These are phyloP conservation scores for Cryptomyrus ogoouensis DNA, from an alignment of 2,113 vertebrate species.

Conservation along the genomic window DNA sequence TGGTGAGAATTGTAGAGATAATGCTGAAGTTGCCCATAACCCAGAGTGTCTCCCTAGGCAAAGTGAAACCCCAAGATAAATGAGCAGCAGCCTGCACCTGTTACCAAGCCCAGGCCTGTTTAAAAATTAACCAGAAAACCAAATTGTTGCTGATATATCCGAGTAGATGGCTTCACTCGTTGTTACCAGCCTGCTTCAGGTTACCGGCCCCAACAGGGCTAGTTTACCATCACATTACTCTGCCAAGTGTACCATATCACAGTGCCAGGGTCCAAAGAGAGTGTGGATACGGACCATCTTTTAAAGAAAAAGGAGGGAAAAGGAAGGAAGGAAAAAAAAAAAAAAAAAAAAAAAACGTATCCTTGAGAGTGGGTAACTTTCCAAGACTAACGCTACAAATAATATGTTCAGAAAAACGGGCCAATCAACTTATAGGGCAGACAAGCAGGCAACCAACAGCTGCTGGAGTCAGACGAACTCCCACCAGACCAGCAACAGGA, in stretches of 20 bases:
- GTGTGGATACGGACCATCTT: neutral
- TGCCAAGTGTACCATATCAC: neutral
- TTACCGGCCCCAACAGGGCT: neutral
- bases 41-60: neutral
- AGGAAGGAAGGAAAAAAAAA: too few species aligned
- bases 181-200: neutral
- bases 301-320: neutral
- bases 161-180: neutral
- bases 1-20: neutral
- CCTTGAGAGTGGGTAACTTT: neutral
- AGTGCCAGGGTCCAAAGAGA: neutral
- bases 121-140: slow-evolving; percentile 35
- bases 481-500: neutral
- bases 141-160: slow-evolving; percentile 11
- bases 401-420: neutral
- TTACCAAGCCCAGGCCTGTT: slow-evolving; percentile 21
- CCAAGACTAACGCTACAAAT: neutral
- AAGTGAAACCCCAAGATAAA: slow-evolving; percentile 15
- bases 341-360: neutral
- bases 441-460: neutral
- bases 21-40: neutral
- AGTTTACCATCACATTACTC: neutral
- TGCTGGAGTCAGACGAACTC: neutral
- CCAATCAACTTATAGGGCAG: neutral
- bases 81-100: slow-evolving; percentile 15